phyloP scores from a whole-genome alignment of 2,888 invertebrate species.

The Microctonus brassicae region DNA sequence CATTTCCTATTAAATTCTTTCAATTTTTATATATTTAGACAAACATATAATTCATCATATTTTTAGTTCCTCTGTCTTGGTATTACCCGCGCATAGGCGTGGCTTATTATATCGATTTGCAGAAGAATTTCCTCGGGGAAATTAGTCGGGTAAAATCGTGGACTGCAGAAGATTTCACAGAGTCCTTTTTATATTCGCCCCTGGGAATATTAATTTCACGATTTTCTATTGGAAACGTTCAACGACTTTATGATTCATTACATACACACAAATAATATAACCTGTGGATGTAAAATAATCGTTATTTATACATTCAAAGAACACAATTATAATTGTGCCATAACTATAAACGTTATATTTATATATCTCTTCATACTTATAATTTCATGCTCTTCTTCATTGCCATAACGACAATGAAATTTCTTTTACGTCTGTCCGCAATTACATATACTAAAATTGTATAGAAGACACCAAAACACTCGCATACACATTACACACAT shows the following conservation, averaged over 20 bases:
- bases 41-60: background rate
- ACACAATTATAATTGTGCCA: constrained; percentile 6
- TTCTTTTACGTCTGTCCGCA: no score
- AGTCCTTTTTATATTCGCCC: constrained; percentile 25
- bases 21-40: background rate
- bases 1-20: no score
- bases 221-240: constrained; percentile 30
- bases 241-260: constrained; percentile 17
- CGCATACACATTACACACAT: constrained; percentile 18
- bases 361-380: constrained; percentile 17
- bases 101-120: constrained; percentile 50
- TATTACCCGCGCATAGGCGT: constrained; percentile 11
- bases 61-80: background rate
- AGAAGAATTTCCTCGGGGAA: constrained; percentile 64
- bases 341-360: constrained; percentile 26
- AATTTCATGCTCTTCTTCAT: constrained; percentile 10
- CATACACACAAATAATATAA: background rate
- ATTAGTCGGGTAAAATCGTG: constrained; percentile 54
- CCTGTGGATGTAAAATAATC: background rate
- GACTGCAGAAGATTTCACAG: constrained; percentile 26
- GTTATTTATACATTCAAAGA: no score
- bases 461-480: no score
- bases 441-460: no score
- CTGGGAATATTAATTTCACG: constrained; percentile 32
- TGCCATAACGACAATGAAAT: constrained; percentile 32